Evolutionary conservation across 1,140 invertebrate species (phyloP), one percentile per base, ranked within the genome.

Genomic region (Rhopalosiphum padi): DNA sequence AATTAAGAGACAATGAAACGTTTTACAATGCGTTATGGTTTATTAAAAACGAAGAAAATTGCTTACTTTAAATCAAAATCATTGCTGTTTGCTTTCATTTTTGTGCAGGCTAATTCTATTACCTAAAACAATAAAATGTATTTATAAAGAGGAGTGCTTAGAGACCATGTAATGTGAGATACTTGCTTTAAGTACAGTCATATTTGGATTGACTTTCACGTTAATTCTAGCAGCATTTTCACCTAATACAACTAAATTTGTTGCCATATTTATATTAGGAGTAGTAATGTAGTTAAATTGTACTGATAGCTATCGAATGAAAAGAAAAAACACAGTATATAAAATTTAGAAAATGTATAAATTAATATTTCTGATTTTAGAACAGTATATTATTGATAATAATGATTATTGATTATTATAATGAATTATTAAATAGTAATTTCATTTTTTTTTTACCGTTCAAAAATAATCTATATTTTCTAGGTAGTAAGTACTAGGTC

Each of bases 71-170:
- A 95, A 95, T 97, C 97, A 96, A 97, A 98, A 94, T 97, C 96
- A 94, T 97, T 96, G 48, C 97, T 95, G 90, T 97, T 95, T 94
- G 96, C 97, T 48, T 96, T 96, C 95, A 98, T 96, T 95, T 98
- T 98, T 85, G 96, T 95, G 95, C 97, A 98, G 18, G 97, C 97
- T 95, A 98, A 97, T 95, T 98, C 97, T 87, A 98, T 95, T 86
- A 98, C 96, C 97, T 98, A 94, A 94, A 87, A 25, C 4, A 82
- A 25, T 23, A 21, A 94, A 53, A 53, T 43, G 2, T 37, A 37
- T 43, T 82, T 37, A 86, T 41, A 93, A 53, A 41, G 15, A 35
- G 30, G n/a, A 68, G n/a, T 77, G 37, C 18, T 55, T 53, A 22
- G 21, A n/a, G 1, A 21, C 6, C 30, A 5, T 25, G 1, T 41